phyloP scores from a whole-genome alignment of 2,888 invertebrate species.

The Himalopsyche japonica region DNA sequence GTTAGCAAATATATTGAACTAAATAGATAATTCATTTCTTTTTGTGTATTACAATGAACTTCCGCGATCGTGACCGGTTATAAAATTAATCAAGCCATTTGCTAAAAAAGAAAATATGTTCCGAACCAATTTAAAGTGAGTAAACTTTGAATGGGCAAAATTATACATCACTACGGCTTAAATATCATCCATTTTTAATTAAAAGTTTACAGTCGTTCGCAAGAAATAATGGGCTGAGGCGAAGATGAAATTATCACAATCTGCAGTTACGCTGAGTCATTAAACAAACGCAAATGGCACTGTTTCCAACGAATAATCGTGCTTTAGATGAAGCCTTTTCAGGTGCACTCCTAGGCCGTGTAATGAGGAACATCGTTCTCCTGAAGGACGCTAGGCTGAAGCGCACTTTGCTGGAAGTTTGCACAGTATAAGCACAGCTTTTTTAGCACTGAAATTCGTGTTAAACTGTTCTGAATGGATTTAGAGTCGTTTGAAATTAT shows the following conservation, averaged over 20 bases:
- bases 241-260: not conserved
- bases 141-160: not conserved
- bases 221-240: not conserved
- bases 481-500: not conserved
- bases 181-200: not conserved
- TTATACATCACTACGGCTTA: not conserved
- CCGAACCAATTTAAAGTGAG: not conserved
- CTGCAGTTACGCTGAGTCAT: not conserved
- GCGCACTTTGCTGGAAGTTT: not conserved
- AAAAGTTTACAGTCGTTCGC: not conserved
- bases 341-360: not conserved
- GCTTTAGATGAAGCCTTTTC: not conserved
- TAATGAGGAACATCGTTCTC: not conserved
- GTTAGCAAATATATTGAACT: too few species aligned
- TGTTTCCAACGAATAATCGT: not conserved
- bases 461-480: not conserved
- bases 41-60: too few species aligned
- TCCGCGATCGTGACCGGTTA: too few species aligned
- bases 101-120: not conserved
- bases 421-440: not conserved
- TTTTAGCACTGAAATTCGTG: not conserved
- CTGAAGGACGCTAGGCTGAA: not conserved
- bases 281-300: not conserved
- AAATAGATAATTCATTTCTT: too few species aligned
- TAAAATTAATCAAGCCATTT: too few species aligned